These are phyloP conservation scores for Cirrhinus mrigala DNA, from an alignment of 2,797 vertebrate genomes.

Conservation along the genomic window DNA sequence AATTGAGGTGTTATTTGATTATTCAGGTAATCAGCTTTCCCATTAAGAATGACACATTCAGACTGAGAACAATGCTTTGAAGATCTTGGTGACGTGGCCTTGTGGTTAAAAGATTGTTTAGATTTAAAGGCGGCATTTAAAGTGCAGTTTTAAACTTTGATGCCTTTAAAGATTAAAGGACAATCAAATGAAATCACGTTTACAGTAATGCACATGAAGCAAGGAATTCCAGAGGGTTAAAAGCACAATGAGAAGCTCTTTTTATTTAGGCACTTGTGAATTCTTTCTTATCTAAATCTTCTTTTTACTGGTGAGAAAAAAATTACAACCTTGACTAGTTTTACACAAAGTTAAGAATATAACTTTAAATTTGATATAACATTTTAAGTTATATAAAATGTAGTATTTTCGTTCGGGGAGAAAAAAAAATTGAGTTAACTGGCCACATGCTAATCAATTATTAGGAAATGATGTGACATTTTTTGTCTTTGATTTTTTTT, in stretches of 20 bases:
- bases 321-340: background rate
- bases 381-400: no score
- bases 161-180: no score
- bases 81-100: background rate
- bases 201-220: background rate
- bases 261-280: background rate
- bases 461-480: no score
- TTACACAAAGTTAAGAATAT: background rate
- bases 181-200: background rate
- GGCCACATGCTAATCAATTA: background rate
- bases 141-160: background rate
- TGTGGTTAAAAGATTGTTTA: background rate
- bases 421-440: background rate
- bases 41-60: background rate
- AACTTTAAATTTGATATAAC: background rate
- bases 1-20: slow-evolving; percentile 7
- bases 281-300: background rate
- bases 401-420: background rate
- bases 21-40: background rate
- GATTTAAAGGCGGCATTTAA: background rate
- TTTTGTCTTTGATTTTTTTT: background rate
- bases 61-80: background rate
- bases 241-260: background rate
- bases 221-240: background rate
- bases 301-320: background rate